These are phyloP conservation scores for Gymnoscopelus braueri DNA, from an alignment of 2,797 vertebrate genomes.

Conservation along the genomic window DNA sequence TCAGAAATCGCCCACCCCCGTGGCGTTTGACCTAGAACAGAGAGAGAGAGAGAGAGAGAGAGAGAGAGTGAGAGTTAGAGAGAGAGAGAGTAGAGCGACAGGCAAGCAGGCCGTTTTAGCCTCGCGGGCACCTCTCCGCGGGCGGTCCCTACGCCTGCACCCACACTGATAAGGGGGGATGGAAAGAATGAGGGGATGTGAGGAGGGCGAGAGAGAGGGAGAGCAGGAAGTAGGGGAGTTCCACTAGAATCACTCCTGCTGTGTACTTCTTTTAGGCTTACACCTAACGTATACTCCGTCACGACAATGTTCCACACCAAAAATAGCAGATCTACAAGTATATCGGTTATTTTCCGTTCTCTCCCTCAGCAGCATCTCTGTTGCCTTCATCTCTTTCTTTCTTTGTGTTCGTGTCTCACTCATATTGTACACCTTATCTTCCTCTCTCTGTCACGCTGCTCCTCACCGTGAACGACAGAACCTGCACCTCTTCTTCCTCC, in stretches of 20 bases:
- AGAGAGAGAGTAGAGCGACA: constrained; percentile 16
- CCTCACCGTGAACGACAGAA: not conserved
- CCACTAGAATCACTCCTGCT: constrained; percentile 11
- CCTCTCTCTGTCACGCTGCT: constrained; percentile 1
- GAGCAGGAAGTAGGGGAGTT: constrained; percentile 4
- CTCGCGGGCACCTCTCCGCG: constrained; percentile 60
- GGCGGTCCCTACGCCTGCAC: constrained; percentile 68
- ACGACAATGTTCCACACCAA: not conserved
- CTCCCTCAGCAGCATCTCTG: not conserved
- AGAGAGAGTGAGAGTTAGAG: not conserved
- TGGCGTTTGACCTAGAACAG: constrained; percentile 64
- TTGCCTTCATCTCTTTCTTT: not conserved
- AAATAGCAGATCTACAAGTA: not conserved
- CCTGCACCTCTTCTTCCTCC: not conserved
- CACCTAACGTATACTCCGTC: not conserved
- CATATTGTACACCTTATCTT: constrained; percentile 3
- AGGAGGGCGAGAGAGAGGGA: constrained; percentile 18
- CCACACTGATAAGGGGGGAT: constrained; percentile 70
- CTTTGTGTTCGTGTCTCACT: constrained; percentile 2
- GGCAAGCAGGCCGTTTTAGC: constrained; percentile 51
- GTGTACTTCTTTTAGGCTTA: not conserved
- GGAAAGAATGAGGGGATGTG: constrained; percentile 39
- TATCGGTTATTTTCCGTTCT: not conserved
- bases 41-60: constrained; percentile 1
- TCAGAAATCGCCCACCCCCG: constrained; percentile 46